Percentiles rank a stretch among this genome's conserved stretches.
Conservation (phyloP, 2,113 vertebrate genomes). For the Halcyon malimbica region DNA sequence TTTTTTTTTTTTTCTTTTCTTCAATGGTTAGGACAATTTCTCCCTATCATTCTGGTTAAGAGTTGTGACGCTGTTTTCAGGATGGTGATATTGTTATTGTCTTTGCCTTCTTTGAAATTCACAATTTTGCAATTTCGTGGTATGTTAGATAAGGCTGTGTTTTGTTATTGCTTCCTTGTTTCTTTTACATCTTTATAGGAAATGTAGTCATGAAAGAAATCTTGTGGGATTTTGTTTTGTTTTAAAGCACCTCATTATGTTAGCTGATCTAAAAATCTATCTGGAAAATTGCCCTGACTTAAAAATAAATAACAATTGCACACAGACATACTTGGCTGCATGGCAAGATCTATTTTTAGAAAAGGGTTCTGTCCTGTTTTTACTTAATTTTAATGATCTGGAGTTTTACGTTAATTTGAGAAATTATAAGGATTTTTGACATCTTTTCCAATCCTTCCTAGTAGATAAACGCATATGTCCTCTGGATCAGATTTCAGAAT, state of each 20-base stretch:
- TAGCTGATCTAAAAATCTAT: not conserved
- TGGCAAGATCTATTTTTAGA: not conserved
- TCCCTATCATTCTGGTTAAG: not conserved
- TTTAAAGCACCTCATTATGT: not conserved
- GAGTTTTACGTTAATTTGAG: conserved; percentile 18
- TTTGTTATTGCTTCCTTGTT: not conserved
- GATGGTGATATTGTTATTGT: not conserved
- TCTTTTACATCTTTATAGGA: not conserved
- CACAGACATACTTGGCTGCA: not conserved
- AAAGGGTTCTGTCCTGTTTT: not conserved
- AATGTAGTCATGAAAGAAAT: not conserved
- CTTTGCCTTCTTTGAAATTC: not conserved
- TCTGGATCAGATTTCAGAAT: conserved; percentile 40
- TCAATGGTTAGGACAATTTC: not conserved
- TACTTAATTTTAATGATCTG: not conserved
- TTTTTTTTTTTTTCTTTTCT: not conserved
- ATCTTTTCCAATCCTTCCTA: not conserved
- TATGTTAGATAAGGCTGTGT: not conserved
- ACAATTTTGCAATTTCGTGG: not conserved
- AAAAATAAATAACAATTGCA: conserved; percentile 23
- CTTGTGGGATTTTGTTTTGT: not conserved
- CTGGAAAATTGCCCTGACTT: not conserved
- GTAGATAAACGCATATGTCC: not conserved
- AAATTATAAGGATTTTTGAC: not conserved
- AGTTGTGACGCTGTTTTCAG: not conserved